These are phyloP conservation scores for Dasypus novemcinctus DNA, from an alignment of 2,113 vertebrate genomes.

Conservation along the genomic window DNA sequence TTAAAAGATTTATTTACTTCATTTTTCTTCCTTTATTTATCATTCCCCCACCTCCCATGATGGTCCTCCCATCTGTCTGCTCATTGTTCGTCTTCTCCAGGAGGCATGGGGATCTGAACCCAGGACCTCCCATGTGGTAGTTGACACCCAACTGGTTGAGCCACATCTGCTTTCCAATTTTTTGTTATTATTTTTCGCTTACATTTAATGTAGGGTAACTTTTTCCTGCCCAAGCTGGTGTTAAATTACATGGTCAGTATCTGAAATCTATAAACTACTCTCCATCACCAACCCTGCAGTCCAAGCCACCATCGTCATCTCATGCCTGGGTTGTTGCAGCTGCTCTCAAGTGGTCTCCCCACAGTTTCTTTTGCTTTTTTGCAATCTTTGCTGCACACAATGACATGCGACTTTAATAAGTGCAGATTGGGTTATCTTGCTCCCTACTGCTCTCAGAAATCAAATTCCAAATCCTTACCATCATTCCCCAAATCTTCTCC, in stretches of 20 bases:
- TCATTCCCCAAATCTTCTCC: accelerated
- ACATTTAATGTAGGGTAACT: background rate
- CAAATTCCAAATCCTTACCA: background rate
- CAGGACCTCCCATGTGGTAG: too few relatives aligned
- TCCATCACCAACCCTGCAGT: background rate
- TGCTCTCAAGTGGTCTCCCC: background rate
- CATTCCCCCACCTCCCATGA: too few relatives aligned
- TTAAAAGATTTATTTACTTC: too few relatives aligned
- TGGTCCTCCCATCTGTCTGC: too few relatives aligned
- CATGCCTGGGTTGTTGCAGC: background rate
- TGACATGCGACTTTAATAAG: background rate
- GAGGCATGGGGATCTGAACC: too few relatives aligned
- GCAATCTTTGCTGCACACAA: background rate
- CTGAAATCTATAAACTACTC: background rate
- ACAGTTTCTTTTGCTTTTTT: background rate
- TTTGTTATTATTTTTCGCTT: background rate
- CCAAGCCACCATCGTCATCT: background rate
- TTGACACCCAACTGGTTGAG: too few relatives aligned
- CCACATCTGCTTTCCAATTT: background rate
- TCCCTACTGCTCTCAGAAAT: background rate
- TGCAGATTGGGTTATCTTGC: background rate
- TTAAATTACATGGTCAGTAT: background rate
- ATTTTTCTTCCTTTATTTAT: too few relatives aligned
- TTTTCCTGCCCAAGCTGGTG: background rate
- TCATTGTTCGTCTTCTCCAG: too few relatives aligned